These are phyloP conservation scores for Mormyrus iriodes DNA, from an alignment of 2,113 vertebrate genomes.

Conservation along the genomic window DNA sequence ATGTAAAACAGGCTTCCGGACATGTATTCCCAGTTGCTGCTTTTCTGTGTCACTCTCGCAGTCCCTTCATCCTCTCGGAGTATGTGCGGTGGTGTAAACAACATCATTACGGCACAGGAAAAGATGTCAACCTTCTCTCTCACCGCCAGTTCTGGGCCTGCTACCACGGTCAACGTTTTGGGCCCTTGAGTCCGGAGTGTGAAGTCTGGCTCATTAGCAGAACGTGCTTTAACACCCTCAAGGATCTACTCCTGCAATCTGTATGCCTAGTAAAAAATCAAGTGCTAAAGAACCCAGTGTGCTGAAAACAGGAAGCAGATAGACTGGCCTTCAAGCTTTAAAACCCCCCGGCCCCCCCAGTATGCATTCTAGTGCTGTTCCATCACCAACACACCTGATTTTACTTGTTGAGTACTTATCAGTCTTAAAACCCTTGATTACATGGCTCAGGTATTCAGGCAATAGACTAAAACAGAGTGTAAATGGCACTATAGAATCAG, in stretches of 20 bases:
- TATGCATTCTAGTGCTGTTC: background rate
- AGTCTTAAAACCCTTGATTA: background rate
- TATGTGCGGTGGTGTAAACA: background rate
- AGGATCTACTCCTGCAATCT: background rate
- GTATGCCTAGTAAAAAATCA: background rate
- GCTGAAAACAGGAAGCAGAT: background rate
- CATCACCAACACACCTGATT: background rate
- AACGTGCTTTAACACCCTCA: background rate
- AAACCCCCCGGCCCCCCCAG: background rate
- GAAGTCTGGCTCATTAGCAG: background rate
- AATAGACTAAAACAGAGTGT: background rate
- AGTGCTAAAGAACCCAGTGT: background rate
- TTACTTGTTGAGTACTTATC: background rate
- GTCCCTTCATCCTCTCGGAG: background rate
- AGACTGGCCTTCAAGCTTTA: background rate
- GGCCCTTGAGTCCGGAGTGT: background rate
- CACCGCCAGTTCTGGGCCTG: background rate
- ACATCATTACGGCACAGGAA: background rate
- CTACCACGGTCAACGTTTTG: background rate
- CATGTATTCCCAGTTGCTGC: background rate
- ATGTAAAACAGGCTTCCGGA: background rate
- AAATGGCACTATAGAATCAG: background rate
- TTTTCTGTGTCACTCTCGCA: no score
- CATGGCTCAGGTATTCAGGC: background rate
- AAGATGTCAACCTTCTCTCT: background rate